Conservation (phyloP, 2,113 vertebrate species). For the Gobius niger region DNA sequence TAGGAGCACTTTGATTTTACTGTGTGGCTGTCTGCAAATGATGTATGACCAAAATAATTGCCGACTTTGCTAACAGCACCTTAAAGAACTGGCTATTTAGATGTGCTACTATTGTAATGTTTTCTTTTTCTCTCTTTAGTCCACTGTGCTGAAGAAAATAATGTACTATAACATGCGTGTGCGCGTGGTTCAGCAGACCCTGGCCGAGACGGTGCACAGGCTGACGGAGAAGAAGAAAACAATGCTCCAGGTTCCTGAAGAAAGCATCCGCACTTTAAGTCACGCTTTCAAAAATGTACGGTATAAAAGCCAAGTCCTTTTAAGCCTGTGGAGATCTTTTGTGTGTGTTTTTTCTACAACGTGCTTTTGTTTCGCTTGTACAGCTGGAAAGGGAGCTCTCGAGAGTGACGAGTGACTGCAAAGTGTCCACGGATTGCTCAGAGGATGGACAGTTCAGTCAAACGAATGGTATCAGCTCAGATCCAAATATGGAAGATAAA, state of each 20-base stretch:
- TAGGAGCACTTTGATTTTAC: too few relatives aligned
- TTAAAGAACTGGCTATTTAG: not conserved
- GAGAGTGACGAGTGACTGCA: slow-evolving; percentile 47
- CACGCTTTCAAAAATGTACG: slow-evolving; percentile 80
- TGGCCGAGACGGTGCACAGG: slow-evolving; percentile 72
- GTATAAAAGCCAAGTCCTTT: slow-evolving; percentile 64
- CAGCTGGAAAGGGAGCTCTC: slow-evolving; percentile 78
- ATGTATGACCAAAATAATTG: not conserved
- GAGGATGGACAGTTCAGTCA: slow-evolving; percentile 35
- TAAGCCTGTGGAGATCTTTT: not conserved
- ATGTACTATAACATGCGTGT: slow-evolving; percentile 92
- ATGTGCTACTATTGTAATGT: not conserved
- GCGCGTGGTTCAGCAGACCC: slow-evolving; percentile 75
- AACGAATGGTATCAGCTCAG: slow-evolving; percentile 23
- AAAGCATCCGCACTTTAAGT: slow-evolving; percentile 77
- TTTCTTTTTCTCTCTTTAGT: slow-evolving; percentile 62
- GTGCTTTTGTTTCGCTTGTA: slow-evolving; percentile 18
- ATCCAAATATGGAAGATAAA: slow-evolving; percentile 63
- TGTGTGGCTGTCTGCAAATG: too few relatives aligned
- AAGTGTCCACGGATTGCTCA: slow-evolving; percentile 30
- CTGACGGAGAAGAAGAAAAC: slow-evolving; percentile 76
- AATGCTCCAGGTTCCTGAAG: slow-evolving; percentile 75
- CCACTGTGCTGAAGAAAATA: slow-evolving; percentile 85
- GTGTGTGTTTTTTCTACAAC: not conserved
- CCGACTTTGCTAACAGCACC: too few relatives aligned